Evolutionary conservation across 2,113 vertebrate genomes (phyloP).

Genomic region (Oreotragus oreotragus): DNA sequence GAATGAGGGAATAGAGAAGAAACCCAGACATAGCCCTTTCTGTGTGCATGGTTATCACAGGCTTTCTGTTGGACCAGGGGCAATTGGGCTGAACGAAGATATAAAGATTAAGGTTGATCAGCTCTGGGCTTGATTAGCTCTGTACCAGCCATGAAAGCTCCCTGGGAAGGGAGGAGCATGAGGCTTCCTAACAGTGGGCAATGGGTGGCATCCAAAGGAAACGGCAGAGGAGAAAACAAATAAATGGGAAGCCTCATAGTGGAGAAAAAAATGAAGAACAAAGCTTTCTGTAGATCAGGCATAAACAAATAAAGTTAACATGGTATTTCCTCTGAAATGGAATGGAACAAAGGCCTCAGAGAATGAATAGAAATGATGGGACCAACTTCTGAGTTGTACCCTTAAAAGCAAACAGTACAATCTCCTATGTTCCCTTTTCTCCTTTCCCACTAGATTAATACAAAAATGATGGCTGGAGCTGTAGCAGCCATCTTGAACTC

Average conservation of each 20-base stretch:
- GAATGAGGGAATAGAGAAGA: neutral
- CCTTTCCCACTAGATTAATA: neutral
- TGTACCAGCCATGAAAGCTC: neutral
- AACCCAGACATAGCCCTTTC: neutral
- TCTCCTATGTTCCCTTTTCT: neutral
- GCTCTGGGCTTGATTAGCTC: neutral
- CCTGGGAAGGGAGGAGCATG: neutral
- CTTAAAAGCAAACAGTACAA: neutral
- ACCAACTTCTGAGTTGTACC: neutral
- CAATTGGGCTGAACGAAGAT: neutral
- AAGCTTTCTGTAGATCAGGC: neutral
- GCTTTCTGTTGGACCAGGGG: neutral
- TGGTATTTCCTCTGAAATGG: neutral
- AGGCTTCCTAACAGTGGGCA: neutral
- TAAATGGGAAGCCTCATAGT: neutral
- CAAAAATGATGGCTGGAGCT: neutral
- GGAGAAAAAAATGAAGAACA: neutral
- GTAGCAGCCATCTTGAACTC: neutral
- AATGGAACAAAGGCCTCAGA: neutral
- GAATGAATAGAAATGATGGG: neutral
- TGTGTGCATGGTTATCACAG: neutral
- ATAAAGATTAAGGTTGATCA: neutral
- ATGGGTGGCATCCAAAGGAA: neutral
- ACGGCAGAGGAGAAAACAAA: neutral
- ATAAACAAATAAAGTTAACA: neutral